These are phyloP conservation scores for Geotrupes spiniger DNA, from an alignment of 2,888 invertebrate species.

Conservation along the genomic window DNA sequence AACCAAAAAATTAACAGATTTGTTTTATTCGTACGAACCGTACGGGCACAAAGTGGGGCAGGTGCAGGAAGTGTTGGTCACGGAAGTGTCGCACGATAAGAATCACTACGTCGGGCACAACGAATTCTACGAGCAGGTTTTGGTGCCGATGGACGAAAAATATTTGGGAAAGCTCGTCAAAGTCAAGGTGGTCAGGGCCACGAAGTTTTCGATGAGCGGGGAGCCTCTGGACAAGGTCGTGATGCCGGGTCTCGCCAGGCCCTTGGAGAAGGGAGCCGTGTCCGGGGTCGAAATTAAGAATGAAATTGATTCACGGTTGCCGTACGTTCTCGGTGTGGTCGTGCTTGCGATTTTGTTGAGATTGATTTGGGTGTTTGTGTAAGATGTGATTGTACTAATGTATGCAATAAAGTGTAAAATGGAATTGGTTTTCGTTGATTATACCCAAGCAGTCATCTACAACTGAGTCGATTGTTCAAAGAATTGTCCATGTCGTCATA, in stretches of 20 bases:
- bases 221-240: conserved; percentile 58
- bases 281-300: conserved; percentile 50
- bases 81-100: conserved; percentile 90
- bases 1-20: conserved; percentile 81
- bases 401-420: too few relatives aligned
- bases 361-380: conserved; percentile 21
- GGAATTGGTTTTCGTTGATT: too few relatives aligned
- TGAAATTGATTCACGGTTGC: conserved; percentile 6
- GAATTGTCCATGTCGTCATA: too few relatives aligned
- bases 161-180: conserved; percentile 80
- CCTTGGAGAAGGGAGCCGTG: conserved; percentile 56
- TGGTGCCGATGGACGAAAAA: conserved; percentile 74
- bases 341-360: conserved; percentile 19
- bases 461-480: too few relatives aligned
- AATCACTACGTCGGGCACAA: conserved; percentile 92
- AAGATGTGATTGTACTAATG: background rate
- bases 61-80: conserved; percentile 78
- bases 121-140: conserved; percentile 89
- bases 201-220: conserved; percentile 78
- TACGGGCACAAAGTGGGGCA: conserved; percentile 70
- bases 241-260: conserved; percentile 54
- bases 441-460: too few relatives aligned
- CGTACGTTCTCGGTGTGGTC: conserved; percentile 18
- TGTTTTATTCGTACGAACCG: conserved; percentile 87
- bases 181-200: conserved; percentile 67